A percentile compares a stretch with the other conserved stretches of the same genome.
These are phyloP conservation scores for Anguilla marmorata DNA, from an alignment of 2,797 vertebrate genomes.

Conservation along the genomic window DNA sequence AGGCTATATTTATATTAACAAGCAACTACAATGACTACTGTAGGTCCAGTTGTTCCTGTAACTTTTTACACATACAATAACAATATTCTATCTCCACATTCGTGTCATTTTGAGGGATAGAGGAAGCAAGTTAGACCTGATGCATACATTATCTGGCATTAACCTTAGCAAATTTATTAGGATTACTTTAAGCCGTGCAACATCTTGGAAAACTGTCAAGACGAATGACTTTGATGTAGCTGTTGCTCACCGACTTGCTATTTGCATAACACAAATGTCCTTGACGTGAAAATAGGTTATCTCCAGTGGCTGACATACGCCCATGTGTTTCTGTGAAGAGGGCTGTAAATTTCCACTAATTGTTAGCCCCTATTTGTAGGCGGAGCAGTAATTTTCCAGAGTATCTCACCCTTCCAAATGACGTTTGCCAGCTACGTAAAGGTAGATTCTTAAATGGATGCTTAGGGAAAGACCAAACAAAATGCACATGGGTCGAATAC, in stretches of 20 bases:
- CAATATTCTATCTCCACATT: not conserved
- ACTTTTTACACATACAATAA: not conserved
- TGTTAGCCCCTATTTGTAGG: not conserved
- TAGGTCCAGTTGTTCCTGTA: not conserved
- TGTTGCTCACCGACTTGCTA: not conserved
- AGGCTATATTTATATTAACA: not conserved
- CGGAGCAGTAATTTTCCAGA: constrained; percentile 35
- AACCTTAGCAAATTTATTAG: not conserved
- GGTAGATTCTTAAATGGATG: too few relatives aligned
- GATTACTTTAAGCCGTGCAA: not conserved
- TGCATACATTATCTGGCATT: not conserved
- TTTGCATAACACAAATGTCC: not conserved
- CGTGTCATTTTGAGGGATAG: not conserved
- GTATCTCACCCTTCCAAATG: constrained; percentile 40
- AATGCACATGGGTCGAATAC: too few relatives aligned
- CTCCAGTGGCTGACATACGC: not conserved
- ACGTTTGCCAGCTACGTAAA: constrained; percentile 27
- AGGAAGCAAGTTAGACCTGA: not conserved
- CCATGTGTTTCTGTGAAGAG: not conserved
- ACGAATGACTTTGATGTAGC: not conserved
- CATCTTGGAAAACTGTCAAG: not conserved
- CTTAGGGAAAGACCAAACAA: too few relatives aligned
- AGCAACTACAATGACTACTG: not conserved
- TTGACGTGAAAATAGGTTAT: not conserved
- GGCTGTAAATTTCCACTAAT: constrained; percentile 29